Conservation (phyloP, 2,797 vertebrate genomes). For the Phyllotis vaccarum region DNA sequence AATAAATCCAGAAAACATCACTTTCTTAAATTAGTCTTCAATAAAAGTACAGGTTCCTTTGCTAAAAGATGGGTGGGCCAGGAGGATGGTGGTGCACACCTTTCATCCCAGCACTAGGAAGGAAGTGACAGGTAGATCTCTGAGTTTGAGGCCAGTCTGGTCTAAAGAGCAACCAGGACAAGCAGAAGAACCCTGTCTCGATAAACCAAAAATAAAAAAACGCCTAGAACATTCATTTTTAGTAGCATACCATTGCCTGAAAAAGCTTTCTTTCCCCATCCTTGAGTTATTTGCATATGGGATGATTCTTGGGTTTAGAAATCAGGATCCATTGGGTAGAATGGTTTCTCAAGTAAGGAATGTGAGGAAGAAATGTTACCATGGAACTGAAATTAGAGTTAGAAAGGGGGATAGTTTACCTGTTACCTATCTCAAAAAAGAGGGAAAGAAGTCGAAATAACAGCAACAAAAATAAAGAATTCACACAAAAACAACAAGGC, state of each 20-base stretch:
- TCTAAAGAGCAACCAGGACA: background rate
- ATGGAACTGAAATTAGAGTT: background rate
- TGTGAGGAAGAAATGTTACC: background rate
- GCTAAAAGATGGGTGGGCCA: background rate
- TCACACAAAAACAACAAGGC: background rate
- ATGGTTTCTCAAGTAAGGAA: background rate
- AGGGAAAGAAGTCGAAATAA: background rate
- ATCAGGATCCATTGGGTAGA: background rate
- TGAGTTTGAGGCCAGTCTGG: background rate
- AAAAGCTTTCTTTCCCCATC: background rate
- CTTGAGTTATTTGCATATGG: background rate
- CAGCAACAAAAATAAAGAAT: background rate
- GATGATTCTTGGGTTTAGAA: background rate
- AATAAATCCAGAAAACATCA: background rate
- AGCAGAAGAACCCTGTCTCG: too few relatives aligned
- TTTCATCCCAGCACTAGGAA: background rate
- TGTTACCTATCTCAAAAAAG: background rate
- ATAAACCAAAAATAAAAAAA: background rate
- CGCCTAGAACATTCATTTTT: background rate
- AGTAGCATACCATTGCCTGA: background rate
- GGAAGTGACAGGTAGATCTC: background rate
- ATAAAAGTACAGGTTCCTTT: background rate
- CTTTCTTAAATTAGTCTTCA: background rate
- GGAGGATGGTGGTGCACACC: too few relatives aligned
- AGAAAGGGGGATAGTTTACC: background rate